A percentile compares a stretch with the other conserved stretches of the same genome.
Evolutionary conservation across 2,113 vertebrate genomes (phyloP).

Genomic region (Callospermophilus lateralis): DNA sequence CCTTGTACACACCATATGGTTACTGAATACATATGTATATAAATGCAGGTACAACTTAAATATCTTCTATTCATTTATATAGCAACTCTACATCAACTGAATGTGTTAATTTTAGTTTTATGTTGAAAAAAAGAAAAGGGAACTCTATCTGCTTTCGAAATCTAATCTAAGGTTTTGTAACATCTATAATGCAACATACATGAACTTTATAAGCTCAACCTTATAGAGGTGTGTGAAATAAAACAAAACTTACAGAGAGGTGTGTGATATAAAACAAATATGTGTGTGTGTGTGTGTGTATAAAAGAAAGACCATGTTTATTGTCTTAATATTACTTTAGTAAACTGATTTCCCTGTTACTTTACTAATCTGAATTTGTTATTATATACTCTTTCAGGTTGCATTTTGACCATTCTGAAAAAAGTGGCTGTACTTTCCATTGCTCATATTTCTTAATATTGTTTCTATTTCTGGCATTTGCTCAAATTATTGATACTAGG

Average conservation of each 20-base stretch:
- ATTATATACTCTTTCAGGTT: background rate
- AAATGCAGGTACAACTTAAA: background rate
- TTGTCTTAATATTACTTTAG: background rate
- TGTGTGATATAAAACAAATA: background rate
- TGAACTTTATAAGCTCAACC: background rate
- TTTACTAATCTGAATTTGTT: slow-evolving; percentile 29
- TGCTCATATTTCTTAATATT: background rate
- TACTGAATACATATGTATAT: background rate
- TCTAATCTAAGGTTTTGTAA: background rate
- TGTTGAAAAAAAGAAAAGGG: background rate
- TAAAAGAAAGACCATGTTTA: background rate
- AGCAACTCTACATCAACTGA: background rate
- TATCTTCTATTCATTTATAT: background rate
- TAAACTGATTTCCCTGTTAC: background rate
- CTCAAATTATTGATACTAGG: slow-evolving; percentile 36
- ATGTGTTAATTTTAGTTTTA: background rate
- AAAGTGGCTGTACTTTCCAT: background rate
- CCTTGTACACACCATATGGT: background rate
- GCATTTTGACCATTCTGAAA: background rate
- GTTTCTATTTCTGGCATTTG: background rate
- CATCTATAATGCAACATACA: background rate
- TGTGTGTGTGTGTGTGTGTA: no score
- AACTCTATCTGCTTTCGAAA: background rate
- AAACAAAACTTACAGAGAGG: background rate
- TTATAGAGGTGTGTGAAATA: background rate